A percentile compares a stretch with the other conserved stretches of the same genome.
phyloP scores from a whole-genome alignment of 2,113 vertebrate species.

The Dasyprocta punctata region DNA sequence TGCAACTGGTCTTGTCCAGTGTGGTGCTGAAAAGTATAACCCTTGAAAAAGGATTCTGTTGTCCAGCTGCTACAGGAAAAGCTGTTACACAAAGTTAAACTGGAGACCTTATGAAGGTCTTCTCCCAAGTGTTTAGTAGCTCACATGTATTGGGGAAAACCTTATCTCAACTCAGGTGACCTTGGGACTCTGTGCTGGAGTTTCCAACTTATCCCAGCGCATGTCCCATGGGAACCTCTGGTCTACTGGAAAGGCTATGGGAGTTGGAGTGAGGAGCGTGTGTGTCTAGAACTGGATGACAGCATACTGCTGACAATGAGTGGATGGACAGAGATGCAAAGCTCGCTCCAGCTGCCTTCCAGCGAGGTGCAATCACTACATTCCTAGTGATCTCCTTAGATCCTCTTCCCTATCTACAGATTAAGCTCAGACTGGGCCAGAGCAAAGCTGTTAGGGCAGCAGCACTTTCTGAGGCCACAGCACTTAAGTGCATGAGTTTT shows the following conservation, averaged over 20 bases:
- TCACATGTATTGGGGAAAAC: not conserved
- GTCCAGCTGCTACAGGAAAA: not conserved
- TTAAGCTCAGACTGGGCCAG: not conserved
- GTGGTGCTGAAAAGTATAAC: not conserved
- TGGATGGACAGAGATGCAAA: not conserved
- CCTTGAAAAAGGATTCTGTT: not conserved
- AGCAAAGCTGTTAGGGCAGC: not conserved
- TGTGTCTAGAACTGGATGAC: not conserved
- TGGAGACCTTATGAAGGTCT: not conserved
- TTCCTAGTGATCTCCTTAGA: not conserved
- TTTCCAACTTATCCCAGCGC: not conserved
- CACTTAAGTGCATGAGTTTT: not conserved
- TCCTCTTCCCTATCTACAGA: not conserved
- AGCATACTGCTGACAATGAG: not conserved
- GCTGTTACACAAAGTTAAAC: not conserved
- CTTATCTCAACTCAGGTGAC: not conserved
- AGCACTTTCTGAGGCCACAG: not conserved
- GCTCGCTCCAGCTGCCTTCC: not conserved
- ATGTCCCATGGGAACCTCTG: not conserved
- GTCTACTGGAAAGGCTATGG: not conserved
- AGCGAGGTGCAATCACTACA: too few species aligned
- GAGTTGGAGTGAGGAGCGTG: not conserved
- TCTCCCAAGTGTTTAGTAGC: not conserved
- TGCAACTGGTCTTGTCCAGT: not conserved
- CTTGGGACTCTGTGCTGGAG: not conserved